A percentile compares a stretch with the other conserved stretches of the same genome.
phyloP scores from a whole-genome alignment of 2,888 invertebrate species.

The Nomada ferruginata region DNA sequence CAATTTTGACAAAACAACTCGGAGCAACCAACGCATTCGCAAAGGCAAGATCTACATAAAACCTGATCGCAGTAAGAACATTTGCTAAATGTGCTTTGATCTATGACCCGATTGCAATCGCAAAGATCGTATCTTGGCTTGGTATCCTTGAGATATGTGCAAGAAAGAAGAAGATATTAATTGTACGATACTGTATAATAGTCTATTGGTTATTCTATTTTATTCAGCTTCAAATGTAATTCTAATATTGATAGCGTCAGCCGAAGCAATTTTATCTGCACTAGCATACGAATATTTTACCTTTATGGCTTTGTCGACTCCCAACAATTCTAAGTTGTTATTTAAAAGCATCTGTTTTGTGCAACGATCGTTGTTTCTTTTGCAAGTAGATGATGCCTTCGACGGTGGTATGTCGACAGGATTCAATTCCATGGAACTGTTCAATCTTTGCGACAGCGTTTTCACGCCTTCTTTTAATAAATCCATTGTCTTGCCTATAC shows the following conservation, averaged over 20 bases:
- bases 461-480: constrained; percentile 75
- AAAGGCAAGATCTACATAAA: constrained; percentile 72
- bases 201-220: background rate
- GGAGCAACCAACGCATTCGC: constrained; percentile 70
- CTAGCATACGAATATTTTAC: constrained; percentile 53
- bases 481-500: constrained; percentile 73
- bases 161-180: background rate
- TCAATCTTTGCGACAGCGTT: constrained; percentile 62
- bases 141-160: constrained; percentile 17
- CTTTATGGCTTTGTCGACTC: constrained; percentile 63
- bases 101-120: constrained; percentile 68
- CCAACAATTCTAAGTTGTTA: constrained; percentile 70
- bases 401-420: constrained; percentile 35
- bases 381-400: constrained; percentile 16
- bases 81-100: constrained; percentile 60
- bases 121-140: constrained; percentile 64
- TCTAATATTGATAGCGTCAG: background rate
- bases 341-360: constrained; percentile 76
- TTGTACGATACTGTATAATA: background rate
- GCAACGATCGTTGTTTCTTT: constrained; percentile 43
- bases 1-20: constrained; percentile 77
- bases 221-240: background rate
- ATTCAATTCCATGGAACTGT: constrained; percentile 51
- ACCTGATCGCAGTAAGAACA: constrained; percentile 77
- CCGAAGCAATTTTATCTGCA: background rate